These are phyloP conservation scores for Flexamia atlantica DNA, from an alignment of 2,888 invertebrate species.

Conservation along the genomic window DNA sequence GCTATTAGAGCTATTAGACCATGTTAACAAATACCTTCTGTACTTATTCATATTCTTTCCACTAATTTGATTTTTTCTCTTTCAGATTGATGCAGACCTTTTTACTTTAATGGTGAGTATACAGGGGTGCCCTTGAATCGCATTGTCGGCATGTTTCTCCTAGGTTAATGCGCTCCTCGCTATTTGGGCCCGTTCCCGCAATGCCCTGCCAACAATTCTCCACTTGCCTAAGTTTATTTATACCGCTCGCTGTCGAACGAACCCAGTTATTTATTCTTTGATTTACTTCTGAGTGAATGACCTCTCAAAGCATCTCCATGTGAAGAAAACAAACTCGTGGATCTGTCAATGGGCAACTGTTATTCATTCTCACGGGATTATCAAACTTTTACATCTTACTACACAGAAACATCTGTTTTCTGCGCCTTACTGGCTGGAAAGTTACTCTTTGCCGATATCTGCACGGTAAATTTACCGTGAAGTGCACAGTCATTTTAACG, in stretches of 20 bases:
- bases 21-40: no score
- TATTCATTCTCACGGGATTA: no score
- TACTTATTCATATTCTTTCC: no score
- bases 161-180: slow-evolving; percentile 12
- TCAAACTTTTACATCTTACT: no score
- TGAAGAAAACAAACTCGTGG: no score
- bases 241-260: slow-evolving; percentile 2
- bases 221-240: slow-evolving; percentile 3
- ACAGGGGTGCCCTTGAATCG: background rate
- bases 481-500: no score
- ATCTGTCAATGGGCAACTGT: no score
- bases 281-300: background rate
- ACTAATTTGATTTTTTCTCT: background rate
- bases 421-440: no score
- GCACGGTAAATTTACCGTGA: no score
- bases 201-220: background rate
- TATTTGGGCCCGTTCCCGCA: background rate
- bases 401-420: no score
- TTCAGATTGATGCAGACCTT: slow-evolving; percentile 36
- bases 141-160: slow-evolving; percentile 2
- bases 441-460: no score
- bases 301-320: background rate
- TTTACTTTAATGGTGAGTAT: slow-evolving; percentile 40
- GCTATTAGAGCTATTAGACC: no score
- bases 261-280: slow-evolving; percentile 34